These are phyloP conservation scores for Cheilosia impressa DNA, from an alignment of 2,888 invertebrate genomes.

Conservation along the genomic window DNA sequence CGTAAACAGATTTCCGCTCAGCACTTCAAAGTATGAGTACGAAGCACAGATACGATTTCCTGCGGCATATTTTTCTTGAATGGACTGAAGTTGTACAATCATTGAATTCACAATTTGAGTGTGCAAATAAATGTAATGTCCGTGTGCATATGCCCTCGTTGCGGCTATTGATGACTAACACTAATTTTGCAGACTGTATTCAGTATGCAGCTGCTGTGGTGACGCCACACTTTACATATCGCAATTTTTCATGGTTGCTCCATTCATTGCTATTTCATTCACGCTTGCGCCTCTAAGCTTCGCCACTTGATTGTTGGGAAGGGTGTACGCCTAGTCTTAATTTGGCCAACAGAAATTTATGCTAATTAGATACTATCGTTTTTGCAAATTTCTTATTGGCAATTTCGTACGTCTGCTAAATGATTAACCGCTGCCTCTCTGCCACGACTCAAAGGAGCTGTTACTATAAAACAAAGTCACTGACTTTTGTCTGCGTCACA, in stretches of 20 bases:
- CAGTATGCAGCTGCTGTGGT: slow-evolving; percentile 35
- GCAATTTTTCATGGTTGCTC: slow-evolving; percentile 22
- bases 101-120: slow-evolving; percentile 1
- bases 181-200: slow-evolving; percentile 9
- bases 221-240: slow-evolving; percentile 32
- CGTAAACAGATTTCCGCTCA: too few species aligned
- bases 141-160: slow-evolving; percentile 12
- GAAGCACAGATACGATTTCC: too few species aligned
- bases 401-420: not conserved
- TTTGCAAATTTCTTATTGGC: slow-evolving; percentile 6
- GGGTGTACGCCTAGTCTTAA: slow-evolving; percentile 41
- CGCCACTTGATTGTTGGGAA: slow-evolving; percentile 18
- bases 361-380: slow-evolving; percentile 6
- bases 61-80: not conserved
- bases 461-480: too few species aligned
- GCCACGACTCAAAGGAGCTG: too few species aligned
- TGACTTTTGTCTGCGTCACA: too few species aligned
- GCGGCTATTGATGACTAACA: slow-evolving; percentile 41
- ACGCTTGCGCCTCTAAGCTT: slow-evolving; percentile 20
- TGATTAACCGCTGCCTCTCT: too few species aligned
- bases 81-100: not conserved
- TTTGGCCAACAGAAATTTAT: slow-evolving; percentile 34
- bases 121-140: not conserved
- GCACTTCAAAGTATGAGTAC: not conserved
- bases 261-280: slow-evolving; percentile 52